Percentiles rank a stretch among this genome's conserved stretches.
Conservation (phyloP, 2,888 invertebrate genomes). For the Nymphalis polychloros region DNA sequence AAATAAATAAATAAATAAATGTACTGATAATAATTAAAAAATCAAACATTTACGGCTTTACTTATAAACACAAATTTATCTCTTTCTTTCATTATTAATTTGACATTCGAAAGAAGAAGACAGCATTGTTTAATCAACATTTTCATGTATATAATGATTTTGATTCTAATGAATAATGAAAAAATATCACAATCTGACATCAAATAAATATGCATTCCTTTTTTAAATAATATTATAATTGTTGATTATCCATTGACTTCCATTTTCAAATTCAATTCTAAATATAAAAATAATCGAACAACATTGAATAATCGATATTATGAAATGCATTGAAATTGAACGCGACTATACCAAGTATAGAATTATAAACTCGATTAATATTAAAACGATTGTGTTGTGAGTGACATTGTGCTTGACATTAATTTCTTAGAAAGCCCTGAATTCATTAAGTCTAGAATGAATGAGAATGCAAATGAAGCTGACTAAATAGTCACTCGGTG, state of each 20-base stretch:
- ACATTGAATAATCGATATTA: not conserved
- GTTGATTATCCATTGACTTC: not conserved
- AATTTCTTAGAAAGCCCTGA: conserved; percentile 29
- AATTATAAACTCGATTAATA: conserved; percentile 18
- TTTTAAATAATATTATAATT: not conserved
- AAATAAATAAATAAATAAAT: too few species aligned
- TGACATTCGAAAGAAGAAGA: too few species aligned
- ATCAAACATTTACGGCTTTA: too few species aligned
- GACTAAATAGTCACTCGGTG: conserved; percentile 19
- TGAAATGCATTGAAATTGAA: not conserved
- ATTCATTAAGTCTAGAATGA: conserved; percentile 24
- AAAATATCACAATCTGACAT: too few species aligned
- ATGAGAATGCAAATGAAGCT: conserved; percentile 26
- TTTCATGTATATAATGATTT: too few species aligned
- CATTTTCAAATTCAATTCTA: not conserved
- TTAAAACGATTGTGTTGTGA: conserved; percentile 22
- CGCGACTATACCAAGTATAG: not conserved
- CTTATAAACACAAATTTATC: too few species aligned
- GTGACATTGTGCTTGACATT: conserved; percentile 34
- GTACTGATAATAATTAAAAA: too few species aligned
- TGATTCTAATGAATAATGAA: too few species aligned
- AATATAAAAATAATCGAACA: not conserved
- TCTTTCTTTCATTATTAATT: too few species aligned
- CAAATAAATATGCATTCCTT: not conserved
- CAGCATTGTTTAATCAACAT: too few species aligned